These are phyloP conservation scores for Euthynnus affinis DNA, from an alignment of 2,797 vertebrate species.

Conservation along the genomic window DNA sequence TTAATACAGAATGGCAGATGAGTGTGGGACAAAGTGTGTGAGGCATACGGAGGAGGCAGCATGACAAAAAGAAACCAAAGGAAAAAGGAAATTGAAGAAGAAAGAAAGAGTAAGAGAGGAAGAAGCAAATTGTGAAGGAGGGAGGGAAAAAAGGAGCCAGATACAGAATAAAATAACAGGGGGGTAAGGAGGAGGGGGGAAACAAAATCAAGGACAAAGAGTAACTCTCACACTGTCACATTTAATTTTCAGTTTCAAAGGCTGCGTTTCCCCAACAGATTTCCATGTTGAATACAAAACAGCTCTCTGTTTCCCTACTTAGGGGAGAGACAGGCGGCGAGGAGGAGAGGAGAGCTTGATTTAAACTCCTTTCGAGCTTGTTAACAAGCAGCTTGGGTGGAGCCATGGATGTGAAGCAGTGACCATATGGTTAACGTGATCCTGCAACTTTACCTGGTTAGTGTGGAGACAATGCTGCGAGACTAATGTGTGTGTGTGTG, in stretches of 20 bases:
- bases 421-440: conserved; percentile 63
- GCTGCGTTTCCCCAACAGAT: conserved; percentile 74
- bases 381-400: conserved; percentile 65
- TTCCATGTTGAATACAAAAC: conserved; percentile 80
- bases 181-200: conserved; percentile 39
- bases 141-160: conserved; percentile 58
- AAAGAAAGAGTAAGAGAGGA: conserved; percentile 44
- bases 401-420: conserved; percentile 43
- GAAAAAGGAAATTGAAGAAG: conserved; percentile 49
- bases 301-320: conserved; percentile 58
- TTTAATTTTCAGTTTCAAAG: conserved; percentile 83
- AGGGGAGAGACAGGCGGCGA: conserved; percentile 47
- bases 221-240: conserved; percentile 80
- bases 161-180: conserved; percentile 71
- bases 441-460: conserved; percentile 43
- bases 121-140: conserved; percentile 61
- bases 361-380: conserved; percentile 61
- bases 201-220: conserved; percentile 84
- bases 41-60: conserved; percentile 32
- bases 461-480: conserved; percentile 3
- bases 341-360: conserved; percentile 60
- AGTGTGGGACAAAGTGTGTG: background rate
- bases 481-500: conserved; percentile 2
- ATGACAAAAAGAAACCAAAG: conserved; percentile 43
- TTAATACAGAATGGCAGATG: conserved; percentile 5